Base-by-base conservation (phyloP, 2,888 invertebrate species). In the Norana najaformis region DNA sequence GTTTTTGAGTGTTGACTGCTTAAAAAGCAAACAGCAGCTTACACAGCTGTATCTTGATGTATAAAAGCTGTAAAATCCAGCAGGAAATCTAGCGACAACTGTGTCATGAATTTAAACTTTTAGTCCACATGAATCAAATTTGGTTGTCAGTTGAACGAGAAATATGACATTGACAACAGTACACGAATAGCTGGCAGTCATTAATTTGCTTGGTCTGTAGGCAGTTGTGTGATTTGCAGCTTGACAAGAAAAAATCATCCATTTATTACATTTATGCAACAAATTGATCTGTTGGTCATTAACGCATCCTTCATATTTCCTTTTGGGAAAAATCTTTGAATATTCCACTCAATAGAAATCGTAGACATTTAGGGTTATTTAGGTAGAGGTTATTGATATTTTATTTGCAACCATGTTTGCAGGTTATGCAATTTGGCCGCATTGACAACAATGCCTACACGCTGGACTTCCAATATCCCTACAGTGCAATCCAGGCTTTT, bases 341-440 rank as follows among this genome's bases (percentile, higher is more conserved):
- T 69, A n/a, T 69, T n/a, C 69, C n/a, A 0, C 23, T n/a, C n/a
- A n/a, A n/a, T n/a, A n/a, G n/a, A n/a, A n/a, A n/a, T n/a, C n/a
- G n/a, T n/a, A n/a, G n/a, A n/a, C n/a, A n/a, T n/a, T n/a, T n/a
- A n/a, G n/a, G 11, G 47, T 47, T 23, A 38, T 18, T 88, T 34
- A 18, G 2, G 13, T 41, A 6, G 34, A 41, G 88, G 38, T 37
- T 39, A 34, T 34, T 88, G 2, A n/a, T 88, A n/a, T 88, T 41
- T 38, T 30, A n/a, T 88, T n/a, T 41, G 14, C 37, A 35, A 89
- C 34, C 23, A 20, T 85, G n/a, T 34, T 36, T 89, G 8, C 95
- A 99, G 98, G 99, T 99, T 91, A 99, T 99, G 98, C 99, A 99
- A 95, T 99, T 99, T 95, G 99, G 99, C 23, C 96, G 99, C 91